Base-by-base conservation (phyloP, 2,113 vertebrate species). In the Xerus inauris region DNA sequence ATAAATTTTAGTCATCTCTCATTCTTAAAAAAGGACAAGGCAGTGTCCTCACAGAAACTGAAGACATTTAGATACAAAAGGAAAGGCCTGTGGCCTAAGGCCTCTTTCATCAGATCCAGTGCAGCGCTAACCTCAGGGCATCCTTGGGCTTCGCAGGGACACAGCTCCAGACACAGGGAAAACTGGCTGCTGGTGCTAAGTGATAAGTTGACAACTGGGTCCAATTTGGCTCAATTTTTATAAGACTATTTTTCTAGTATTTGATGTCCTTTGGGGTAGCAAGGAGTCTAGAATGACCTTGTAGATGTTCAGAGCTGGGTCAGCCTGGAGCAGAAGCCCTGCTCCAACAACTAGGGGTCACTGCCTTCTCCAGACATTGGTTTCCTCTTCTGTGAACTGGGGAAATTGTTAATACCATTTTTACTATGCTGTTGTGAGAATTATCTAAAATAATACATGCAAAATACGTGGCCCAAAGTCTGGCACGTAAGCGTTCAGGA, bases 11-110 rank as follows among this genome's bases (percentile, higher is more conserved):
- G 67, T 49, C 86, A 5, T 57, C 72, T 75, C 65, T 14, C 57
- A 22, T 67, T 90, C 85, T 91, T 64, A 75, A 93, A 59, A 93
- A 96, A 88, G 80, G 54, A 13, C 47, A 42, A 49, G 89, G 12
- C 3, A n/a, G 26, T 92, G 28, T 13, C 38, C 38, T 76, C 8
- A 14, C 35, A 73, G 67, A 77, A 19, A 19, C 1, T 69, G 17
- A n/a, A 73, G 16, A 17, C 67, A 59, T 69, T 75, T 84, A 79
- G 64, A 24, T 20, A 65, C 28, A 14, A 94, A 62, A 83, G 49
- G 32, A 72, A 13, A 10, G 51, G 59, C 14, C 51, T 45, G 40
- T 65, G n/a, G 59, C 24, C 12, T 42, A 76, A 65, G 19, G 5
- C 0, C 26, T 91, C 88, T 87, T 80, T 42, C 19, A 32, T 82